Conservation (phyloP, 2,888 invertebrate species). For the Trachelus troglodyta region DNA sequence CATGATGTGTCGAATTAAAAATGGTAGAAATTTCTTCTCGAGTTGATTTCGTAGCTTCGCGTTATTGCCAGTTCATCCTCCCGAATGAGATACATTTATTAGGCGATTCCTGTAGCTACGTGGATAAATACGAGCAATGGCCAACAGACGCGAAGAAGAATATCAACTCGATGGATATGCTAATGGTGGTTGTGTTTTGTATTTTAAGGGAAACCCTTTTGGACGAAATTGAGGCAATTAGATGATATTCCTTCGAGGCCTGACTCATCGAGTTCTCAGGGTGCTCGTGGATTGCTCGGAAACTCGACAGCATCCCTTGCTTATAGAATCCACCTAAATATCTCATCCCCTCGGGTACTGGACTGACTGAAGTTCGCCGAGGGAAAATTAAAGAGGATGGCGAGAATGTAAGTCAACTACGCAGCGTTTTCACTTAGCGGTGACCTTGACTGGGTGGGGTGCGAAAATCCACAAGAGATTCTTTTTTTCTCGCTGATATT, state of each 20-base stretch:
- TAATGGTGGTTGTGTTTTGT: neutral
- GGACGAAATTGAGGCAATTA: neutral
- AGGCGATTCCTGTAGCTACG: neutral
- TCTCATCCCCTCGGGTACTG: neutral
- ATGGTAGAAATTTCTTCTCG: neutral
- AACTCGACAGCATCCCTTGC: neutral
- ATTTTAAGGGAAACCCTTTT: neutral
- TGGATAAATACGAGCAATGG: neutral
- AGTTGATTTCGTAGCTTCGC: neutral
- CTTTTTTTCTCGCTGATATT: neutral
- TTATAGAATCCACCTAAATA: neutral
- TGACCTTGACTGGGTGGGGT: neutral
- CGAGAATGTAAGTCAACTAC: neutral
- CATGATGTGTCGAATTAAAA: neutral
- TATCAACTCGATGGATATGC: neutral
- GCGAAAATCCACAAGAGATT: neutral
- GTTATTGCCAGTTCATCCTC: neutral
- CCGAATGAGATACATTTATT: neutral
- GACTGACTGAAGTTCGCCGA: neutral
- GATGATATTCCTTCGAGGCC: neutral
- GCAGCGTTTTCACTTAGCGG: neutral
- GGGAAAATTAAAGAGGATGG: neutral
- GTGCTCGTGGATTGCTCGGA: neutral
- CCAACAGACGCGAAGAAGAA: neutral
- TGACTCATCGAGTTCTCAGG: neutral